phyloP scores from a whole-genome alignment of 2,888 invertebrate genomes.

The Exephanes ischioxanthus region DNA sequence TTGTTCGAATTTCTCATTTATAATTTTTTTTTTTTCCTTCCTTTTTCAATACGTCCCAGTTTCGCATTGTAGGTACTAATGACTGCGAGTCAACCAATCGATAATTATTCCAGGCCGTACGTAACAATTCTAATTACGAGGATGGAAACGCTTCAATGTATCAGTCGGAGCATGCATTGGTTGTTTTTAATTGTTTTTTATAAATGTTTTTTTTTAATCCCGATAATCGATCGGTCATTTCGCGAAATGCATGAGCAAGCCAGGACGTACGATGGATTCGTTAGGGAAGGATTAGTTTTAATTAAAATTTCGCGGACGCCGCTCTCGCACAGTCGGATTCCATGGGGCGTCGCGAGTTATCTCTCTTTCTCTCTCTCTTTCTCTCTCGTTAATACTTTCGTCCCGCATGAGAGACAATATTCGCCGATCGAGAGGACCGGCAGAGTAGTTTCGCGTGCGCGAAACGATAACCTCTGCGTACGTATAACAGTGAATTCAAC shows the following conservation, averaged over 20 bases:
- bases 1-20: conserved; percentile 11
- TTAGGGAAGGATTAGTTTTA: conserved; percentile 60
- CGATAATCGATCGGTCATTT: conserved; percentile 34
- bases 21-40: not conserved
- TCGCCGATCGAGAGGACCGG: conserved; percentile 56
- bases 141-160: not conserved
- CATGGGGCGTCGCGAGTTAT: not conserved
- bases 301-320: conserved; percentile 54
- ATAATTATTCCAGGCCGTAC: conserved; percentile 1
- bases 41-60: not conserved
- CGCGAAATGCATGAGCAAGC: not conserved
- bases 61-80: conserved; percentile 17
- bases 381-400: conserved; percentile 56
- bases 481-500: conserved; percentile 46
- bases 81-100: conserved; percentile 31
- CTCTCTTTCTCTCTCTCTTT: conserved; percentile 35
- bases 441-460: not conserved
- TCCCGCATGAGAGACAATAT: conserved; percentile 61
- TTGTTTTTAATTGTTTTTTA: not conserved
- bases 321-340: conserved; percentile 26
- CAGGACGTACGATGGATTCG: conserved; percentile 45
- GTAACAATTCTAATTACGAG: conserved; percentile 14
- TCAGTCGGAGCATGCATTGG: not conserved
- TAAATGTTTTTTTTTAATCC: not conserved
- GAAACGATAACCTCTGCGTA: not conserved